These are phyloP conservation scores for Boulengeromyrus knoepffleri DNA, from an alignment of 2,113 vertebrate genomes.

Conservation along the genomic window DNA sequence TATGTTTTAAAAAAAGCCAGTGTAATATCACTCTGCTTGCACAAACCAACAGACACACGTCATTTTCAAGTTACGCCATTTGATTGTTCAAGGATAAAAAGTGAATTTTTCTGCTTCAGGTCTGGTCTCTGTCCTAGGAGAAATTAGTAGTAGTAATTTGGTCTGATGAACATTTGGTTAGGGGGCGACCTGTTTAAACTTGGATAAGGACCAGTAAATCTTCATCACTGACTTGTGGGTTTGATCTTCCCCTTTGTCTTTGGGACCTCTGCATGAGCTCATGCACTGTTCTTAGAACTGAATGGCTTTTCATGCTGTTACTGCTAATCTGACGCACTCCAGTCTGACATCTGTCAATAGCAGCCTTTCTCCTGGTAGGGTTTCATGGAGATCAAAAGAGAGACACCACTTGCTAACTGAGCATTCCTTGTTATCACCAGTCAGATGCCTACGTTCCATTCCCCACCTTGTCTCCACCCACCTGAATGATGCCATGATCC, in stretches of 20 bases:
- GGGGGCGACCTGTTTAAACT: neutral
- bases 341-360: neutral
- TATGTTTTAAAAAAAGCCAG: conserved; percentile 13
- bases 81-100: neutral
- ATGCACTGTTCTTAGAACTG: conserved; percentile 34
- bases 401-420: conserved; percentile 1
- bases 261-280: conserved; percentile 28
- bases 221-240: conserved; percentile 11
- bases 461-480: neutral
- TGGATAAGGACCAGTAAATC: neutral
- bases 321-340: neutral
- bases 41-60: neutral
- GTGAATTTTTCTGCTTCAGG: neutral
- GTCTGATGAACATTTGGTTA: neutral
- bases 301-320: conserved; percentile 31
- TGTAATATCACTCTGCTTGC: conserved; percentile 4
- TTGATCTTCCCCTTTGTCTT: neutral
- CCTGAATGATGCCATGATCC: neutral
- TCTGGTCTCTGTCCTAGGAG: neutral
- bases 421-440: conserved; percentile 25
- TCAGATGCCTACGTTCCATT: neutral
- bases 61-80: neutral
- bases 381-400: neutral
- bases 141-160: neutral
- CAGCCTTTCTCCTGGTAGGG: neutral